Evolutionary conservation across 2,113 vertebrate species (phyloP).

Genomic region (Ageneiosus marmoratus): DNA sequence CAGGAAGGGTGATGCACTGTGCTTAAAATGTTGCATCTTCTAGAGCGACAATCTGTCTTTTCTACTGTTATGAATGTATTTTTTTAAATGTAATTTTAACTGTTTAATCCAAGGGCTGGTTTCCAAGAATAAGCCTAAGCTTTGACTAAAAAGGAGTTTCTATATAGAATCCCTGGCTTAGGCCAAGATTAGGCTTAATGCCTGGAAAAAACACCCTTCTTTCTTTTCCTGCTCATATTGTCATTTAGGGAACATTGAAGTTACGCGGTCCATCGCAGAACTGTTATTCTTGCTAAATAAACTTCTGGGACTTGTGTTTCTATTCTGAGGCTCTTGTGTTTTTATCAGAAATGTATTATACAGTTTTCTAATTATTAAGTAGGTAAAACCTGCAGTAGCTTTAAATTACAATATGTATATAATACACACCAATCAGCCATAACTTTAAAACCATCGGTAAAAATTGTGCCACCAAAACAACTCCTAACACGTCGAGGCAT

Average conservation of each 20-base stretch:
- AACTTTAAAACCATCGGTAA: too few relatives aligned
- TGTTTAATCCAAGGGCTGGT: slow-evolving; percentile 37
- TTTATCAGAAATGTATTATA: background rate
- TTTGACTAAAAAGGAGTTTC: slow-evolving; percentile 32
- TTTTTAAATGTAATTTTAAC: slow-evolving; percentile 44
- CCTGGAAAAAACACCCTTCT: slow-evolving; percentile 39
- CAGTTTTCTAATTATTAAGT: too few relatives aligned
- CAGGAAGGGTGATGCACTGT: slow-evolving; percentile 32
- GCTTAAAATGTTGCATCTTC: slow-evolving; percentile 48
- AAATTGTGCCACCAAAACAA: too few relatives aligned
- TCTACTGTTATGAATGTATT: slow-evolving; percentile 54
- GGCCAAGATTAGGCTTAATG: slow-evolving; percentile 26
- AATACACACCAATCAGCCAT: too few relatives aligned
- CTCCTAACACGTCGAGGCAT: too few relatives aligned
- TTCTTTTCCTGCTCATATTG: slow-evolving; percentile 44
- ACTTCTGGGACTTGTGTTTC: slow-evolving; percentile 60
- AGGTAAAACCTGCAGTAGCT: background rate
- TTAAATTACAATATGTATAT: background rate
- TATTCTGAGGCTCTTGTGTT: slow-evolving; percentile 46
- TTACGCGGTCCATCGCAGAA: slow-evolving; percentile 61
- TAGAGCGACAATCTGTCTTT: slow-evolving; percentile 43
- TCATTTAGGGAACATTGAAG: slow-evolving; percentile 47
- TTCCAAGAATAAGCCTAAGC: slow-evolving; percentile 22
- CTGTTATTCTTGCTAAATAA: slow-evolving; percentile 63
- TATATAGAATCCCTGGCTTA: slow-evolving; percentile 1